Base-by-base conservation (phyloP, 1,140 invertebrate genomes). In the Diuraphis noxia region DNA sequence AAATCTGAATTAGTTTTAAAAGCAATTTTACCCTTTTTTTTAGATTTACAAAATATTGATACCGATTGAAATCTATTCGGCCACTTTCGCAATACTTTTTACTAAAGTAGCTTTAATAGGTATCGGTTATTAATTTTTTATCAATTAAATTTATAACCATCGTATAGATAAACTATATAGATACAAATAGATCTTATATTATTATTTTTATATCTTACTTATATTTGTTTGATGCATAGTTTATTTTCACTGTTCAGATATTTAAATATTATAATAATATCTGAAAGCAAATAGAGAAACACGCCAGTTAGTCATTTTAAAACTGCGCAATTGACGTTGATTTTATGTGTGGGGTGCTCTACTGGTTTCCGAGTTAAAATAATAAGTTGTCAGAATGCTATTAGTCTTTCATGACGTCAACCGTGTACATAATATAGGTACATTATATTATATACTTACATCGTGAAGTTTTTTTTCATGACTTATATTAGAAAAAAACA, bases 301-400 rank as follows among this genome's bases (percentile, higher is more conserved):
- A 0, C 4, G 23, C 23, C 2, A 38, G 79, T 25, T 23, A 9
- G 34, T 84, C 34, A 43, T n/a, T 43, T 84, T 30, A n/a, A 5
- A 84, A 43, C 40, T 36, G 30, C 30, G 79, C 38, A 82, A 8
- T 38, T 25, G 30, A 40, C 30, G 21, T 38, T 1, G n/a, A 84
- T 84, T 43, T 85, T 49, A 34, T 85, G 84, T 43, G 82, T 84
- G 34, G 43, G 43, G 84, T 10, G 10, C 4, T 52, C 17, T 52
- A 86, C n/a, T 52, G 41, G 46, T 86, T 52, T 86, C 36, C 21
- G 34, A 86, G 7, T 86, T 36, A 36, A 86, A 86, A 86, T 86
- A 43, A 43, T 46, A 40, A n/a, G 25, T 84, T 84, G 13, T 13
- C 25, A 41, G 17, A 84, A 84, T 21, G 30, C 82, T 46, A 86